A percentile compares a stretch with the other conserved stretches of the same genome.
Evolutionary conservation across 2,113 vertebrate genomes (phyloP).

Genomic region (Petromus typicus): DNA sequence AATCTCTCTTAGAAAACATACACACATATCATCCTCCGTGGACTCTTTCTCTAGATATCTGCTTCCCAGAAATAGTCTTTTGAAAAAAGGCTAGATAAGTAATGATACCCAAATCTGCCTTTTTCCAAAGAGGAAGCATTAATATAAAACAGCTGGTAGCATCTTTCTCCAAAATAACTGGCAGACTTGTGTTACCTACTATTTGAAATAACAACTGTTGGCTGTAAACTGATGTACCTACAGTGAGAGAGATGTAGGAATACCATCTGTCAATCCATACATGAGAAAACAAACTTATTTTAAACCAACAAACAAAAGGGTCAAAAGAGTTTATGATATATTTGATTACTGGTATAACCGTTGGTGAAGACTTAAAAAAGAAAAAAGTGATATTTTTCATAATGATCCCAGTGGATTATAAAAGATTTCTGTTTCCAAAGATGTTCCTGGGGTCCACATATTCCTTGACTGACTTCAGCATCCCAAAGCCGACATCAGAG

Average conservation of each 20-base stretch:
- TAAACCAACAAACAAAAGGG: constrained; percentile 77
- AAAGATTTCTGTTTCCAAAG: constrained; percentile 98
- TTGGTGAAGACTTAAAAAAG: constrained; percentile 78
- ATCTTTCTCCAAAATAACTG: constrained; percentile 75
- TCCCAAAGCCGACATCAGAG: constrained; percentile 96
- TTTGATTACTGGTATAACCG: constrained; percentile 89
- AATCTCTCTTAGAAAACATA: too few relatives aligned
- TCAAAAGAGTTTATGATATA: constrained; percentile 86
- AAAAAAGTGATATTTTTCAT: constrained; percentile 77
- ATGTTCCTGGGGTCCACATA: constrained; percentile 98
- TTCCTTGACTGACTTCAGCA: constrained; percentile 98
- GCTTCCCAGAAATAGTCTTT: constrained; percentile 79
- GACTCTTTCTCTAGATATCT: constrained; percentile 74
- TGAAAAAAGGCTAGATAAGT: constrained; percentile 69
- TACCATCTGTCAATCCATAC: constrained; percentile 80
- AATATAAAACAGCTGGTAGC: constrained; percentile 81
- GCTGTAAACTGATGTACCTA: constrained; percentile 68
- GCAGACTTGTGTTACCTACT: constrained; percentile 79
- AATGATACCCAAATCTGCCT: constrained; percentile 81
- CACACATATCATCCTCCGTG: constrained; percentile 63
- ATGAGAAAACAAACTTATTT: constrained; percentile 81
- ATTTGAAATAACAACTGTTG: constrained; percentile 80
- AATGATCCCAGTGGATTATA: constrained; percentile 88
- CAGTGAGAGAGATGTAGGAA: constrained; percentile 76
- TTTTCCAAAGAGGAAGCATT: constrained; percentile 80